Percentiles rank a stretch among this genome's conserved stretches.
phyloP scores from a whole-genome alignment of 2,797 vertebrate genomes.

The Sus cebifrons region DNA sequence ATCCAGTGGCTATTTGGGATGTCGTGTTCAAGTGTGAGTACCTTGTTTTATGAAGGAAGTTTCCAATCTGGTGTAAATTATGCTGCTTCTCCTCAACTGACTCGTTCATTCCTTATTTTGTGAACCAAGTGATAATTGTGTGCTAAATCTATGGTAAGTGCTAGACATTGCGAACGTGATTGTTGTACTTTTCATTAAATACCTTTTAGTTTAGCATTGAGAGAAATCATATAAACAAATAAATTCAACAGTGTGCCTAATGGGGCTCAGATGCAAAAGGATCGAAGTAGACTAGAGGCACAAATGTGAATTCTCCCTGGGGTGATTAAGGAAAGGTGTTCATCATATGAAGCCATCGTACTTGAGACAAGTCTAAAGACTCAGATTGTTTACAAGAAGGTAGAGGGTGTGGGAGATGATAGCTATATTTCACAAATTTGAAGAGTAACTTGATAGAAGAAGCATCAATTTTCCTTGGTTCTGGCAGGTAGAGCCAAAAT shows the following conservation, averaged over 20 bases:
- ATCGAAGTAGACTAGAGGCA: neutral
- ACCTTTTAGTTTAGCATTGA: neutral
- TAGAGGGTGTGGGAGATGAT: neutral
- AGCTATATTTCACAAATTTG: neutral
- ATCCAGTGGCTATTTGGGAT: neutral
- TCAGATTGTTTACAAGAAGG: neutral
- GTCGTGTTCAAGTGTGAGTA: neutral
- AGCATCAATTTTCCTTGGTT: neutral
- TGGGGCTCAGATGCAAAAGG: neutral
- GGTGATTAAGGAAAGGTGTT: neutral
- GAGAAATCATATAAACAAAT: neutral
- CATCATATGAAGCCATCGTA: neutral
- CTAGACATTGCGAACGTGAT: neutral
- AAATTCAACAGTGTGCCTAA: neutral
- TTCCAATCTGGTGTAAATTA: neutral
- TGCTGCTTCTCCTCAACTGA: neutral
- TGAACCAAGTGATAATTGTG: neutral
- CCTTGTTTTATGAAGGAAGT: neutral
- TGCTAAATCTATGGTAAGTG: neutral
- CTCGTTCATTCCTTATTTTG: neutral
- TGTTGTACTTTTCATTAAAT: neutral
- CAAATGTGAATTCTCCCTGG: neutral
- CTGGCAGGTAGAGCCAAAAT: neutral
- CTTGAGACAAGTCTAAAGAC: neutral
- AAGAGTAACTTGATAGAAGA: neutral